Conservation (phyloP, 2,113 vertebrate species). For the Austrofundulus limnaeus region DNA sequence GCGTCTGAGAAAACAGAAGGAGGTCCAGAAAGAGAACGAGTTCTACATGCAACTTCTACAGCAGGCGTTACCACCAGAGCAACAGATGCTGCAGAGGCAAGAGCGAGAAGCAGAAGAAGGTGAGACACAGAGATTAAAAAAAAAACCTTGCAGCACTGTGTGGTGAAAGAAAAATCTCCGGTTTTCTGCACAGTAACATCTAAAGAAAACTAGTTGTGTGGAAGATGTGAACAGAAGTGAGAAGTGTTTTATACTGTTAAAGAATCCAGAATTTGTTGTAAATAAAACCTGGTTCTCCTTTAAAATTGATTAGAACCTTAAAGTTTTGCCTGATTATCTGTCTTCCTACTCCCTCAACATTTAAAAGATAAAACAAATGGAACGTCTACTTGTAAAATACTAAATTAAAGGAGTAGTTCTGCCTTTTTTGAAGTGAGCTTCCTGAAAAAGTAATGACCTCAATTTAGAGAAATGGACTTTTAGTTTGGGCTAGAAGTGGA, state of each 20-base stretch:
- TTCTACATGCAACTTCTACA: constrained; percentile 99
- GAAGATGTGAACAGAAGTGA: background rate
- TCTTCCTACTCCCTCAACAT: no score
- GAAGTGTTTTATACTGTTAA: background rate
- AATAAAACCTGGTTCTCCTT: no score
- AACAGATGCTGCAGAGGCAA: constrained; percentile 95
- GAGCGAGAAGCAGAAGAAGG: constrained; percentile 96
- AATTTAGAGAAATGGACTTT: no score
- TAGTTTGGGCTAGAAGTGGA: no score
- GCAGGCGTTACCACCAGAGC: constrained; percentile 94
- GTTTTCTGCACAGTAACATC: background rate
- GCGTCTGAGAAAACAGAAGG: constrained; percentile 95
- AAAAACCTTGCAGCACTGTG: background rate
- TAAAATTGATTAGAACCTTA: no score
- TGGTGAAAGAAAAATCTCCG: background rate
- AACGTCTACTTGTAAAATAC: no score
- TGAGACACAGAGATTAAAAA: constrained; percentile 69
- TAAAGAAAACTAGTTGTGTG: background rate
- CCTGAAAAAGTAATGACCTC: no score
- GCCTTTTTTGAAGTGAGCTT: no score
- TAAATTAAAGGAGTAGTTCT: no score
- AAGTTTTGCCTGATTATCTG: no score
- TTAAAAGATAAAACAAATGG: no score
- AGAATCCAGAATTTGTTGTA: no score
- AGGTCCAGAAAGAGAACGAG: constrained; percentile 98